These are phyloP conservation scores for Cephus cinctus DNA, from an alignment of 1,140 invertebrate genomes.

Conservation along the genomic window DNA sequence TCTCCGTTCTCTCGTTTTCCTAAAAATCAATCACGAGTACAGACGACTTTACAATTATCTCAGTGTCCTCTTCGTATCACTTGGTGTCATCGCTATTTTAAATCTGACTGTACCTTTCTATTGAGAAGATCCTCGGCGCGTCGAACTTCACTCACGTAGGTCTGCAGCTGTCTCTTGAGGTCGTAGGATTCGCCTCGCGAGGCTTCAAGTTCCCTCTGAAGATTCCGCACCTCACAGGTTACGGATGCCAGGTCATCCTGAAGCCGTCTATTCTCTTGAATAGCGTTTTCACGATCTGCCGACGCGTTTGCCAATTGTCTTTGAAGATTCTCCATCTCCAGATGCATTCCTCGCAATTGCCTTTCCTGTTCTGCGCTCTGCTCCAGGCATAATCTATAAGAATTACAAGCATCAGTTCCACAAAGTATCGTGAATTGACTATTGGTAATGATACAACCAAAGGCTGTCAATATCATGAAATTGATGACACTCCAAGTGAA, in stretches of 20 bases:
- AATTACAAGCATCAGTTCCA: too few relatives aligned
- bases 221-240: constrained; percentile 52
- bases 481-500: too few relatives aligned
- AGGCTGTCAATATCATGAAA: too few relatives aligned
- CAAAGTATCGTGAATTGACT: too few relatives aligned
- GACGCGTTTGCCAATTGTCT: constrained; percentile 56
- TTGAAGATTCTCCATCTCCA: constrained; percentile 59
- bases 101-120: constrained; percentile 57
- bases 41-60: neutral
- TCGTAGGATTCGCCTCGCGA: constrained; percentile 65
- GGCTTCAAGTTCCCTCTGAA: constrained; percentile 63
- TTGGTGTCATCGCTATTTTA: too few relatives aligned
- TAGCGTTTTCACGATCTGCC: constrained; percentile 58
- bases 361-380: constrained; percentile 43
- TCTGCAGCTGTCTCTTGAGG: constrained; percentile 69
- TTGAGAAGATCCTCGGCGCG: constrained; percentile 68
- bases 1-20: constrained; percentile 70
- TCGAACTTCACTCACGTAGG: constrained; percentile 71
- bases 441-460: too few relatives aligned
- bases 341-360: constrained; percentile 48
- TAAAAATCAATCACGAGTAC: constrained; percentile 28
- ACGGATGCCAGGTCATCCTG: constrained; percentile 64
- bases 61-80: neutral
- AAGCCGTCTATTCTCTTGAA: constrained; percentile 63
- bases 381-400: constrained; percentile 40